Conservation (phyloP, 2,113 vertebrate genomes). For the Melozone crissalis region DNA sequence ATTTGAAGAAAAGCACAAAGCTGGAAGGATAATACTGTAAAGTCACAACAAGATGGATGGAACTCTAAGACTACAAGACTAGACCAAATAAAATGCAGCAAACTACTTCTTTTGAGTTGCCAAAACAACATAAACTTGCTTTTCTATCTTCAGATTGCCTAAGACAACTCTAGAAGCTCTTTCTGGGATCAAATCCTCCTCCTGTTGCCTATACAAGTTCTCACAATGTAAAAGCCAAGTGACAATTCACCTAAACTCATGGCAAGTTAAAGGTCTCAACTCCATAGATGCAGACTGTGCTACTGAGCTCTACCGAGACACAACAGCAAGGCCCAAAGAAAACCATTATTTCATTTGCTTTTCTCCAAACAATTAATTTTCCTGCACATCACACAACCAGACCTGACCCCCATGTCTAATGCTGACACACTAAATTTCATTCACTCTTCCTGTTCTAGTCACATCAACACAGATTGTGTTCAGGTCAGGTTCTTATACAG, state of each 20-base stretch:
- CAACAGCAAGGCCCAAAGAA: background rate
- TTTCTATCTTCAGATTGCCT: background rate
- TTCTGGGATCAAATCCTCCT: background rate
- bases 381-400: background rate
- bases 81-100: background rate
- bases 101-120: background rate
- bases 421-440: background rate
- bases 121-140: background rate
- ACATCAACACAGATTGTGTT: rapidly evolving
- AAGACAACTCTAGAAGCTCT: background rate
- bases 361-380: background rate
- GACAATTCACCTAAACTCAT: background rate
- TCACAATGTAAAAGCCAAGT: background rate
- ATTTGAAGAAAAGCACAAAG: background rate
- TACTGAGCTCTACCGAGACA: rapidly evolving
- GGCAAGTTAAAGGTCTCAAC: background rate
- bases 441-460: background rate
- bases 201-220: background rate
- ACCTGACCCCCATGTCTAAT: background rate
- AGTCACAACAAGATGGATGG: background rate
- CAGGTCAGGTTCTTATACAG: background rate
- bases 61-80: background rate
- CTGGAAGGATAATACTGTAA: background rate
- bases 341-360: background rate
- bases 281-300: background rate